Base-by-base conservation (phyloP, 2,797 vertebrate genomes). In the Sebastes matsubarae region DNA sequence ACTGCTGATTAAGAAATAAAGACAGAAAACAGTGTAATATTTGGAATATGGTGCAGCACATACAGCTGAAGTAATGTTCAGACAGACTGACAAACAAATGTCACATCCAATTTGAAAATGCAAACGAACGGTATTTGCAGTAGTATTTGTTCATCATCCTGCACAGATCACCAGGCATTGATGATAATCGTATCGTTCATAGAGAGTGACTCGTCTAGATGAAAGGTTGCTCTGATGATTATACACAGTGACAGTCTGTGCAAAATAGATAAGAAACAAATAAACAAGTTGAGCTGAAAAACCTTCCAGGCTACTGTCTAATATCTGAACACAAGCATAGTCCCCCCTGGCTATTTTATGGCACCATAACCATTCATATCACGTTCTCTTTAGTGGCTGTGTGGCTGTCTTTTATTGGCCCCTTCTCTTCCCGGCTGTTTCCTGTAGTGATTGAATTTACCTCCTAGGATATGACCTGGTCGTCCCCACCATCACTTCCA, bases 391-490 rank as follows among this genome's bases (percentile, higher is more conserved):
- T 58, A 27, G 76, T 80, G 78, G 50, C 70, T 46, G 69, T 75
- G 54, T 50, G 75, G 75, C 85, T 87, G 81, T 30, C 77, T 84
- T 91, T 90, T 88, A 91, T 90, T 90, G 87, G 81, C 66, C 61
- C 61, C 29, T 68, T 81, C 86, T 85, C 81, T 87, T 77, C 38
- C 76, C 34, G 74, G 77, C 88, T 82, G 85, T 85, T 93, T 94
- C 93, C 94, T 90, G 90, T 86, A 82, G 76, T 93, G 91, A 94
- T 94, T 94, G 78, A 93, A 93, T 95, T 94, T 89, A 85, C 83
- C 85, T 91, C 87, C 69, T 85, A 92, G 87, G 90, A 94, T 91
- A 81, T 88, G 88, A 92, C 90, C 85, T 80, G 87, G 20, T 70
- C 65, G 1, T 81, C 79, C 79, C 65, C 22, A 83, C 78, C 67